These are phyloP conservation scores for Corydoras sp. DNA, from an alignment of 2,113 vertebrate genomes.

Conservation along the genomic window DNA sequence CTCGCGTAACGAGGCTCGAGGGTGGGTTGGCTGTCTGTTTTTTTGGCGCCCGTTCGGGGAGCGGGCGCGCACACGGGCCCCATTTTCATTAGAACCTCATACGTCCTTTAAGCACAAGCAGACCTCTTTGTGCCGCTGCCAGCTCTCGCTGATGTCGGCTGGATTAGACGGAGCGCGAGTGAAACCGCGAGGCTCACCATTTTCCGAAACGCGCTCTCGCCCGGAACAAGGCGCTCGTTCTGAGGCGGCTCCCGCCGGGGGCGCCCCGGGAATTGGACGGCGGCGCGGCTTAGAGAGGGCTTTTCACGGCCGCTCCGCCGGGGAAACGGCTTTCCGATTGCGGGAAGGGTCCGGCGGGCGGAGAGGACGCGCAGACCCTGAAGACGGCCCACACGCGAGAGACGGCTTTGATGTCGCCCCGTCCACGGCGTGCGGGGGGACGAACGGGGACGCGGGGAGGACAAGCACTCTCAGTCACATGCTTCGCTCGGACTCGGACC, in stretches of 20 bases:
- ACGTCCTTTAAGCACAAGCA: constrained; percentile 47
- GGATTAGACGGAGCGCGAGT: constrained; percentile 39
- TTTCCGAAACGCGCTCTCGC: constrained; percentile 32
- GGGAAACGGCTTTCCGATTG: not conserved
- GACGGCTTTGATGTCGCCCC: constrained; percentile 32
- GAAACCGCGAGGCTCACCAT: constrained; percentile 29
- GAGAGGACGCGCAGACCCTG: not conserved
- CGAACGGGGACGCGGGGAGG: too few species aligned
- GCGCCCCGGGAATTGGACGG: not conserved
- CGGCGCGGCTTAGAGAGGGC: not conserved
- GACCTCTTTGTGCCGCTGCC: constrained; percentile 38
- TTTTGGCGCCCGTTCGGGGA: not conserved
- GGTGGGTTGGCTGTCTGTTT: not conserved
- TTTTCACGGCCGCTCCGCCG: constrained; percentile 2
- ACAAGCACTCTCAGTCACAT: too few species aligned
- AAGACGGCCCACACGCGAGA: constrained; percentile 30
- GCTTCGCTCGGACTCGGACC: too few species aligned
- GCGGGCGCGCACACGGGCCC: constrained; percentile 25
- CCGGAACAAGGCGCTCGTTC: constrained; percentile 36
- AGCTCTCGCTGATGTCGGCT: constrained; percentile 41
- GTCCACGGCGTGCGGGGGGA: not conserved
- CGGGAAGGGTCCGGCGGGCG: not conserved
- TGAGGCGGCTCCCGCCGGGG: constrained; percentile 17
- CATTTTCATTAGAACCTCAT: constrained; percentile 43
- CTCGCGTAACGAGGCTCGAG: too few species aligned